phyloP scores from a whole-genome alignment of 2,113 vertebrate species.

The Rhynchomys soricoides region DNA sequence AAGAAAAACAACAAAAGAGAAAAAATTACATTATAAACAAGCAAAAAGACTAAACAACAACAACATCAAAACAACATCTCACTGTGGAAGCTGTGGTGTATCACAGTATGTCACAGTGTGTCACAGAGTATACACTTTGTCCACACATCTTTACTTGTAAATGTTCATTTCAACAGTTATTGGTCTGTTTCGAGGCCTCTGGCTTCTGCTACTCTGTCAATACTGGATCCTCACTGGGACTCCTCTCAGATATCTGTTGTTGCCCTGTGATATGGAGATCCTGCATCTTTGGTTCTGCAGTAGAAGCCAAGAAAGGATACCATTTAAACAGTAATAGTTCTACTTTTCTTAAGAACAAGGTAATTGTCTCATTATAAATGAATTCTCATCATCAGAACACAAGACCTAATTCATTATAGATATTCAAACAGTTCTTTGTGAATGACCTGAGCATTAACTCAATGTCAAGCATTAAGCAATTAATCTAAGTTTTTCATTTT shows the following conservation, averaged over 20 bases:
- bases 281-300: background rate
- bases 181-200: background rate
- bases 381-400: background rate
- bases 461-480: background rate
- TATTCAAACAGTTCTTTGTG: background rate
- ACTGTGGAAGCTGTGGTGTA: background rate
- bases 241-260: background rate
- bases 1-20: background rate
- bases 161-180: background rate
- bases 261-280: background rate
- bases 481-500: background rate
- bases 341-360: background rate
- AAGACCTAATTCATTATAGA: background rate
- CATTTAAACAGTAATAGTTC: background rate
- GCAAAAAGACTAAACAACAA: no score
- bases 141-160: background rate
- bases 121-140: background rate
- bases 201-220: background rate
- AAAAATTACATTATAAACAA: background rate
- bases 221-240: background rate
- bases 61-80: background rate
- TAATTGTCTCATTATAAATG: background rate
- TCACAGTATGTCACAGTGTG: background rate
- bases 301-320: background rate
- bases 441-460: constrained; percentile 33